phyloP scores from a whole-genome alignment of 2,113 vertebrate genomes.

The Phalacrocorax pelagicus region DNA sequence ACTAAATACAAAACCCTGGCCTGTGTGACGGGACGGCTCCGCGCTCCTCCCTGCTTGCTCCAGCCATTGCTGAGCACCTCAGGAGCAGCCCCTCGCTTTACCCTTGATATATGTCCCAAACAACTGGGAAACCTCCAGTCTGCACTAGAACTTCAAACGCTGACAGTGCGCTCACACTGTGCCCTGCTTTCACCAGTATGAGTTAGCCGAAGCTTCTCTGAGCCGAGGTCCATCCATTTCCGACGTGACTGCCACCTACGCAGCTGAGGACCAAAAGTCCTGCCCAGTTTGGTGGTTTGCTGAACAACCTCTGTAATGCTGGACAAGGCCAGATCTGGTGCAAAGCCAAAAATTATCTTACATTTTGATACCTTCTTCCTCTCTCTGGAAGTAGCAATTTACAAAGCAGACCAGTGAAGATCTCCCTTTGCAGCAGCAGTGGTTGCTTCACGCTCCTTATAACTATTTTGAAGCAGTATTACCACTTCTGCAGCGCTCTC shows the following conservation, averaged over 20 bases:
- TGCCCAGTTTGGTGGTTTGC: background rate
- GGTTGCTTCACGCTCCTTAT: background rate
- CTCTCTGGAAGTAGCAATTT: background rate
- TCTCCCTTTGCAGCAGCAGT: background rate
- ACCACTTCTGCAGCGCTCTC: background rate
- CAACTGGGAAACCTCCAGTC: background rate
- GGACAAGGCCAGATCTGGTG: background rate
- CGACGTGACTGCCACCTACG: background rate
- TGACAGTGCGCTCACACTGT: background rate
- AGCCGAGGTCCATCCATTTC: rapidly evolving
- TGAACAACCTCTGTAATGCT: background rate
- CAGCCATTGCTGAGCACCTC: background rate
- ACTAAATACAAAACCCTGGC: background rate
- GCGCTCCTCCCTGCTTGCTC: background rate
- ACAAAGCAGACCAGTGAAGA: background rate
- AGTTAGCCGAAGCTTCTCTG: background rate
- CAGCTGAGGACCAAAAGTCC: background rate
- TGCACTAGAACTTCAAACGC: background rate
- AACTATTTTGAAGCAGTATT: background rate
- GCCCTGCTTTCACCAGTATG: background rate
- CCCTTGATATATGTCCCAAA: background rate
- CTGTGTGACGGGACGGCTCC: background rate
- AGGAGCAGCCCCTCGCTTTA: background rate
- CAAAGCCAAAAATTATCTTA: background rate
- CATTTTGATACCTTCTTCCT: background rate